A percentile compares a stretch with the other conserved stretches of the same genome.
Evolutionary conservation across 2,113 vertebrate species (phyloP).

Genomic region (Prietella phreatophila): DNA sequence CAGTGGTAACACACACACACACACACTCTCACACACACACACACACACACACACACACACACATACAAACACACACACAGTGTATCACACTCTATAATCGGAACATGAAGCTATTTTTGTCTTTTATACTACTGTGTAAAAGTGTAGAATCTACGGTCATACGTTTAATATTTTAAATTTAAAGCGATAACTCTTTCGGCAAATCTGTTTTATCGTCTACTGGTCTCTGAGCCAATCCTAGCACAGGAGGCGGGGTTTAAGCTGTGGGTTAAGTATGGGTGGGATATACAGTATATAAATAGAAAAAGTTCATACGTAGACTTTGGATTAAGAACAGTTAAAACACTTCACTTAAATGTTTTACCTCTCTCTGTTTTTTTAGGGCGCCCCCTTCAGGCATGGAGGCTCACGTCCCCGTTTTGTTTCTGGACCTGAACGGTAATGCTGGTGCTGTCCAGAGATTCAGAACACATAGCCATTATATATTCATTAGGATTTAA

Average conservation of each 20-base stretch:
- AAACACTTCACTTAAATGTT: neutral
- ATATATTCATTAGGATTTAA: neutral
- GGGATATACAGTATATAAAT: too few relatives aligned
- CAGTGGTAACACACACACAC: slow-evolving; percentile 76
- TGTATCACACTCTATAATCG: neutral
- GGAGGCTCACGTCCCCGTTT: slow-evolving; percentile 94
- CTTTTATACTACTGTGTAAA: too few relatives aligned
- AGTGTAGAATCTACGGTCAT: too few relatives aligned
- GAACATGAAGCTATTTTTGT: too few relatives aligned
- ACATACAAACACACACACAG: neutral
- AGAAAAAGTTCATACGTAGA: neutral
- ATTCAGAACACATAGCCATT: neutral
- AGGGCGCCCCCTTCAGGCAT: slow-evolving; percentile 91
- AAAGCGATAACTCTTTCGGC: too few relatives aligned
- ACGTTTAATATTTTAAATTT: too few relatives aligned
- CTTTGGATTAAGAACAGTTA: neutral
- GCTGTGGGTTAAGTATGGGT: neutral
- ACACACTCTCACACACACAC: neutral
- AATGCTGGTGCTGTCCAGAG: slow-evolving; percentile 52
- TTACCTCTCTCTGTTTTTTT: slow-evolving; percentile 13
- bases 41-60: too few relatives aligned
- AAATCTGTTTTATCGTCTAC: neutral
- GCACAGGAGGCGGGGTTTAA: neutral
- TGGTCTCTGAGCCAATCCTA: neutral
- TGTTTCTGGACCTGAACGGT: slow-evolving; percentile 97